Evolutionary conservation across 2,113 vertebrate genomes (phyloP), one percentile per base, ranked within the genome.

Genomic region (Miniopterus natalensis): DNA sequence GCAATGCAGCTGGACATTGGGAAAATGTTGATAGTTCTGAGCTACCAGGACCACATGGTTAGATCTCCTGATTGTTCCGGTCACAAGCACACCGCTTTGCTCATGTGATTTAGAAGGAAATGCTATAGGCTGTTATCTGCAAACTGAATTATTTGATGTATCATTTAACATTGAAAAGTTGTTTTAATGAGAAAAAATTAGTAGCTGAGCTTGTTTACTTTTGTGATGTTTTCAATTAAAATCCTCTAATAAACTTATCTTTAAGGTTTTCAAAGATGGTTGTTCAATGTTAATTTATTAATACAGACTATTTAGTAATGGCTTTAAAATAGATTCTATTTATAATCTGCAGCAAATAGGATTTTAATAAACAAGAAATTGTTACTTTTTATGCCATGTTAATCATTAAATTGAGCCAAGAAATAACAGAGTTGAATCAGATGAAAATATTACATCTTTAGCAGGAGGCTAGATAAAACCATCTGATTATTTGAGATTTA

Each of bases 361-460:
- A 96, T 78, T 97, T 97, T 96, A 92, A 96, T 95, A 91, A 94
- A 92, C 66, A 96, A 96, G 63, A 96, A 96, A 92, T 81, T 95
- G 27, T 91, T 92, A 89, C 42, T 96, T 79, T 36, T 95, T 81
- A 88, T 97, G 73, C 59, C 29, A 94, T 92, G 11, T 65, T 97
- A 88, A 96, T 97, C 87, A 97, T 96, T 97, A 97, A 98, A 97
- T 84, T 95, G 94, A 97, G 65, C 61, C 47, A 92, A 74, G 84
- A 97, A 97, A 95, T 92, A 97, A 90, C 27, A 96, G 85, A 97
- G 81, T 95, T 4, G 4, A 91, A 96, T 79, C 92, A 98, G 65
- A 97, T 95, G 95, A 98, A 98, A 98, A 96, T 92, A 96, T 96
- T 96, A 97, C 98, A 98, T 95, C 95, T 95, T 80, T 92, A 98